phyloP scores from a whole-genome alignment of 1,140 invertebrate genomes.

The Magallana angulata region DNA sequence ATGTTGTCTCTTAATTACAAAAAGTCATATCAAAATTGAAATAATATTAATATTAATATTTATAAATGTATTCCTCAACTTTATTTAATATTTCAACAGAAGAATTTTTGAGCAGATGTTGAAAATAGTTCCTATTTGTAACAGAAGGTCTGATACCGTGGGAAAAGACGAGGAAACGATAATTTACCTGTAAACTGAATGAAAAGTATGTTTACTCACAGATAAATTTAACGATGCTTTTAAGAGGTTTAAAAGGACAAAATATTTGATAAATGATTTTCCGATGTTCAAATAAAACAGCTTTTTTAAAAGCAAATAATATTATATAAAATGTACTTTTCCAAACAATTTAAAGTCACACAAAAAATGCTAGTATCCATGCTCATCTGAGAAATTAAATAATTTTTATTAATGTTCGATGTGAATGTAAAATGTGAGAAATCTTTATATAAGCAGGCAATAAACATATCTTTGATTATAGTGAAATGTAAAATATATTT shows the following conservation, averaged over 20 bases:
- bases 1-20: neutral
- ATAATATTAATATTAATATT: neutral
- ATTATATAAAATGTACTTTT: no score
- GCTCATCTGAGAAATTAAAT: no score
- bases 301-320: no score
- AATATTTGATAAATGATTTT: no score
- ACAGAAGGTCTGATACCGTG: conserved; percentile 43
- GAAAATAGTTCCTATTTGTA: conserved; percentile 38
- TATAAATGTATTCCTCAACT: neutral
- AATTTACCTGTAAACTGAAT: conserved; percentile 22
- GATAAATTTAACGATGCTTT: conserved; percentile 21
- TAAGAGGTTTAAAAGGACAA: neutral
- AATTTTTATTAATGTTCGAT: no score
- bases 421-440: no score
- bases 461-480: no score
- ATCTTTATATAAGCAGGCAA: no score
- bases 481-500: no score
- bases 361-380: no score
- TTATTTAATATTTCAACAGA: neutral
- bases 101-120: conserved; percentile 21
- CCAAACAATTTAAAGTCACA: no score
- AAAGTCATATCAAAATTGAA: neutral
- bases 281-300: no score
- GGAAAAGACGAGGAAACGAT: conserved; percentile 27
- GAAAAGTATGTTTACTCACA: conserved; percentile 33